A percentile compares a stretch with the other conserved stretches of the same genome.
phyloP scores from a whole-genome alignment of 1,140 invertebrate species.

The Monomorium pharaonis region DNA sequence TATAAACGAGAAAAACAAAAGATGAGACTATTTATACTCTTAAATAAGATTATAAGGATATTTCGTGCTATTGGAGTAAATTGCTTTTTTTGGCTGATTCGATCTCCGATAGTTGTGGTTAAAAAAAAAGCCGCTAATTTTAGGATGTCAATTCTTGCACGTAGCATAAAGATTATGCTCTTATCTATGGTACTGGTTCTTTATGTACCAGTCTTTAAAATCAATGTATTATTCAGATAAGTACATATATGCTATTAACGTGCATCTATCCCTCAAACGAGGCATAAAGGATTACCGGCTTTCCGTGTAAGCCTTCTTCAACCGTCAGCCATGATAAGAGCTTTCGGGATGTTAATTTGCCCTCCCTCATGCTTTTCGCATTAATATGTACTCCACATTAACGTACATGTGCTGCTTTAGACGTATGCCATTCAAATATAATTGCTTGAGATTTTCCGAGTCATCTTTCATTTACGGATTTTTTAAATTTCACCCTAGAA shows the following conservation, averaged over 20 bases:
- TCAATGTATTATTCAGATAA: conserved; percentile 53
- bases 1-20: neutral
- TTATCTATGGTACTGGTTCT: conserved; percentile 1
- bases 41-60: neutral
- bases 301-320: conserved; percentile 46
- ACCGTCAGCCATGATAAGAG: conserved; percentile 48
- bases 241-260: conserved; percentile 52
- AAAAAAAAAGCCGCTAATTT: neutral
- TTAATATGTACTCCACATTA: conserved; percentile 42
- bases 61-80: neutral
- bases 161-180: neutral
- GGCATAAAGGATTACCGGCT: conserved; percentile 55
- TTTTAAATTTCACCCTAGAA: too few species aligned
- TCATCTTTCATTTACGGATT: neutral
- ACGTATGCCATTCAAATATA: neutral
- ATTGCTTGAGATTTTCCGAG: neutral
- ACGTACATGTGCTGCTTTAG: neutral
- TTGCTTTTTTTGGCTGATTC: neutral
- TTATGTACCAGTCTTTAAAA: conserved; percentile 27
- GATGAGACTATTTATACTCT: neutral
- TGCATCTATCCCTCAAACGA: conserved; percentile 51
- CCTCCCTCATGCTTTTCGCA: neutral
- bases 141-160: neutral
- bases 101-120: neutral
- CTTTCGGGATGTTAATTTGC: conserved; percentile 51